Base-by-base conservation (phyloP, 2,797 vertebrate species). In the Neomorphus geoffroyi region DNA sequence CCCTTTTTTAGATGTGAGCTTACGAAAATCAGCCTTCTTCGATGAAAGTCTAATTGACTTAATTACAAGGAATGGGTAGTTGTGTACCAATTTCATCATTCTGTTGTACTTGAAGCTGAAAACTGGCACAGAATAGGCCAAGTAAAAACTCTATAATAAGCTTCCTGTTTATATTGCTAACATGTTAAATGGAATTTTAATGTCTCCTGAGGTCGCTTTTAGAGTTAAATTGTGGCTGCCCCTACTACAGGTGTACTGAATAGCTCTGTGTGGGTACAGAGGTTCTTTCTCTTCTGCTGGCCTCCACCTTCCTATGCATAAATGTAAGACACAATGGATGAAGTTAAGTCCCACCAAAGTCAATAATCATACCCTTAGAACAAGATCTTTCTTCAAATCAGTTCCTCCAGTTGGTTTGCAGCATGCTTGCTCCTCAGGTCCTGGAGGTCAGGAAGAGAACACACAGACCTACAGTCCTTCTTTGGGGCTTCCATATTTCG, bases 91-190 rank as follows among this genome's bases (percentile, higher is more conserved):
- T 82, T 93, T 77, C 75, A 92, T 78, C 46, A 90, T 78, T 80
- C 54, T 93, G 66, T 84, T 54, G 8, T 10, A 78, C 37, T n/a
- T 57, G 39, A 87, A 35, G 35, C 66, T 77, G 62, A 88, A 92
- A 85, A 74, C 37, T 61, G n/a, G 73, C 73, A 92, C 24, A 50
- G 43, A 73, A 21, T 45, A 39, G 35, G 33, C 43, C 70, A 90
- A 70, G 86, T 82, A 51, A 93, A 96, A 88, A 69, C 33, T 60
- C 71, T 85, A 81, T 90, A 80, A 57, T 86, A n/a, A 6, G 5
- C 43, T 89, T 88, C 75, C 70, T 89, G 61, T 70, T 91, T 95
- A 90, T 85, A 70, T 27, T 88, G 45, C 64, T 87, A 87, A 90
- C 2, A 3, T 1, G 1, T 74, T 88, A 89, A 90, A 92, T 54